These are phyloP conservation scores for Pomacea canaliculata DNA, from an alignment of 2,888 invertebrate genomes.

Conservation along the genomic window DNA sequence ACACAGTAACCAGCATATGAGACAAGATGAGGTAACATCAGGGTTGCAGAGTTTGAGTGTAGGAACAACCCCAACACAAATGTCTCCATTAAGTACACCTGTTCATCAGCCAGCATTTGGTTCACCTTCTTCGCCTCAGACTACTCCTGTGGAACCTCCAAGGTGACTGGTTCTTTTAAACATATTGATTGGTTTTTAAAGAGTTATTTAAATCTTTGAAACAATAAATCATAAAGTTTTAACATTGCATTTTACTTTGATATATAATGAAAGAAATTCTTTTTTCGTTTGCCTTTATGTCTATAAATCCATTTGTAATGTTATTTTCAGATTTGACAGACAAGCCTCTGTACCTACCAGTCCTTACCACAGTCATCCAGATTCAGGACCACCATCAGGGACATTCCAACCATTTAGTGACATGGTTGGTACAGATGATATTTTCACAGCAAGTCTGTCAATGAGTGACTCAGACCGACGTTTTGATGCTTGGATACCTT, in stretches of 20 bases:
- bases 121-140: constrained; percentile 1
- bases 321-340: constrained; percentile 16
- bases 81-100: constrained; percentile 53
- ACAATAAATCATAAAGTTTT: background rate
- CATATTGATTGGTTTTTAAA: background rate
- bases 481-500: constrained; percentile 81
- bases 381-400: constrained; percentile 30
- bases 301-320: no score
- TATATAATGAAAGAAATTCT: no score
- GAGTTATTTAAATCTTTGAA: background rate
- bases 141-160: constrained; percentile 9
- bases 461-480: constrained; percentile 64
- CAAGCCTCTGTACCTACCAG: constrained; percentile 37
- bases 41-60: constrained; percentile 28
- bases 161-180: background rate
- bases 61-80: constrained; percentile 45
- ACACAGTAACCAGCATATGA: background rate
- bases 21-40: background rate
- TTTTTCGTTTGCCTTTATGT: no score
- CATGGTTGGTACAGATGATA: constrained; percentile 44
- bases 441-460: constrained; percentile 59
- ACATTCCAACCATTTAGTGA: constrained; percentile 34
- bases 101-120: constrained; percentile 39
- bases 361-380: constrained; percentile 37
- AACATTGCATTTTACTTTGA: no score